Base-by-base conservation (phyloP, 1,140 invertebrate species). In the Archivesica marissinica region DNA sequence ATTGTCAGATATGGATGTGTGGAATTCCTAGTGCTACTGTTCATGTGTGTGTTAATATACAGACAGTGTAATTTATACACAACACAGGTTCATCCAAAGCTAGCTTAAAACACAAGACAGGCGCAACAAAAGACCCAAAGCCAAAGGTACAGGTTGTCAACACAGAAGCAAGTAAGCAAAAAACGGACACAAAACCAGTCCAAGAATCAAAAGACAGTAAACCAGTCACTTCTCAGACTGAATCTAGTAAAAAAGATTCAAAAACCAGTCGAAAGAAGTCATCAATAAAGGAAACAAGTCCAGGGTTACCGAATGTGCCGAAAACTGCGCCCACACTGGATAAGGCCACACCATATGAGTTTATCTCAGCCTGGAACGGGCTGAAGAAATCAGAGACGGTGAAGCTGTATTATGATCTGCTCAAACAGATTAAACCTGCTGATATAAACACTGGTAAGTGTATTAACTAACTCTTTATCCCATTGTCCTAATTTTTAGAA, bases 301-400 rank as follows among this genome's bases (percentile, higher is more conserved):
- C 77, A 35, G 89, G 88, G 44, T 74, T 88, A 44, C 90, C 90
- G 0, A 75, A 81, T 23, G 85, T 85, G 11, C 86, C 90, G n/a
- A 85, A 88, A 2, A 86, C 39, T n/a, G 87, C 82, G 2, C 90
- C 89, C 0, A 88, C 86, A 72, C 50, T 92, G n/a, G 88, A 89
- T 68, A 93, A 92, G 64, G 88, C 88, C 2, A 93, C 91, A 15
- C 93, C 93, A 15, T 93, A 92, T 86, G 93, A 93, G 80, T 93
- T 93, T 79, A 89, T 92, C 7, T 89, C 92, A 66, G 92, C 92
- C 0, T 93, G 93, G 93, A 92, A 92, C 72, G 89, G 91, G 0
- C 52, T 93, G 41, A 93, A 92, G 68, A 85, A 86, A 17, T 70
- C 87, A 28, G 79, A 89, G n/a, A 87, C 89, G 15, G 75, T 90